Evolutionary conservation across 2,888 invertebrate species (phyloP).

Genomic region (Tromatobia lineatoria): DNA sequence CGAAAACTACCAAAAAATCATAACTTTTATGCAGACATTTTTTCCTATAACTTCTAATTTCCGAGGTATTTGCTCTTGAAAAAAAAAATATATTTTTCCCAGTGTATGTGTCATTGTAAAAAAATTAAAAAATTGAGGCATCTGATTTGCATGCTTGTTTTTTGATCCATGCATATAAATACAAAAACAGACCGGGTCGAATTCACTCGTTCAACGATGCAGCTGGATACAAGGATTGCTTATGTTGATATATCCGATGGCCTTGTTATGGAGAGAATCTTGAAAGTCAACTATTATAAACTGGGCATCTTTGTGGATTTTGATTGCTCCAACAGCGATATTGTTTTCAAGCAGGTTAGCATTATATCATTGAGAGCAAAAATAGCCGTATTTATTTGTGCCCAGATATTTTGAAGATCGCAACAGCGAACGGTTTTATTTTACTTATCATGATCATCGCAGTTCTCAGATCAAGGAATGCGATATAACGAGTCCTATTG

Average conservation of each 20-base stretch:
- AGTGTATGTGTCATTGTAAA: too few relatives aligned
- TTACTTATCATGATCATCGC: not conserved
- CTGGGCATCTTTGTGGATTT: conserved; percentile 76
- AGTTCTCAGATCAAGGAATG: conserved; percentile 74
- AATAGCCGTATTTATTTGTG: not conserved
- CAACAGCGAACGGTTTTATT: not conserved
- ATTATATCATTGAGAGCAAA: not conserved
- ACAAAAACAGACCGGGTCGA: conserved; percentile 38
- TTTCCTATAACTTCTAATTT: too few relatives aligned
- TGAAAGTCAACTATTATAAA: conserved; percentile 76
- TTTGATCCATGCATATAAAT: not conserved
- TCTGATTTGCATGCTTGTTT: too few relatives aligned
- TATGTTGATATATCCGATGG: conserved; percentile 69
- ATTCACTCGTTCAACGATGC: conserved; percentile 65
- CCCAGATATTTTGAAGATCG: not conserved
- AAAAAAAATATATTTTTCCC: too few relatives aligned
- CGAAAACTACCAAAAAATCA: too few relatives aligned
- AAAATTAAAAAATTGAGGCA: too few relatives aligned
- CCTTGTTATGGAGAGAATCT: conserved; percentile 68
- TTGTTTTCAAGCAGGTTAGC: conserved; percentile 75
- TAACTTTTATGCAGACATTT: too few relatives aligned
- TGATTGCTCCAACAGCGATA: conserved; percentile 74
- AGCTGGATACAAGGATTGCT: conserved; percentile 57
- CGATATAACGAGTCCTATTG: conserved; percentile 79
- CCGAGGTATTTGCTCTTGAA: too few relatives aligned